These are phyloP conservation scores for Struthidea cinerea DNA, from an alignment of 2,113 vertebrate species.

Conservation along the genomic window DNA sequence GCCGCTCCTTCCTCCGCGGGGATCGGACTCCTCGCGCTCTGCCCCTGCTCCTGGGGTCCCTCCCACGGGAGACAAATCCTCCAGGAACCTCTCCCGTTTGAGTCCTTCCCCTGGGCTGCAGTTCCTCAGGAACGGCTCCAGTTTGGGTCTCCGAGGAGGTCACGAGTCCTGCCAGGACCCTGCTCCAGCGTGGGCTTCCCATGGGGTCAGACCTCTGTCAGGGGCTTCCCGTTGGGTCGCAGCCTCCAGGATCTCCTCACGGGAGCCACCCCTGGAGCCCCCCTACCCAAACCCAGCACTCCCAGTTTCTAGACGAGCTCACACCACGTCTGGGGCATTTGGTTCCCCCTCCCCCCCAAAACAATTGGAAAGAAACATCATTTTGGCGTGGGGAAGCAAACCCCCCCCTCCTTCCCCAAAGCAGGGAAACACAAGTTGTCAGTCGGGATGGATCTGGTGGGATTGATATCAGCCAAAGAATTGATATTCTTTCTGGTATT, in stretches of 20 bases:
- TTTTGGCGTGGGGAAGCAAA: not conserved
- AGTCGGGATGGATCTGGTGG: slow-evolving; percentile 30
- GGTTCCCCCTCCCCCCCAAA: not conserved
- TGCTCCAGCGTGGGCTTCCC: not conserved
- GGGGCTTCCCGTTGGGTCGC: not conserved
- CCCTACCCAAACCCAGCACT: not conserved
- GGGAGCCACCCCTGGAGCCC: not conserved
- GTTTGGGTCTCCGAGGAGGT: no score
- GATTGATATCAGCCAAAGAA: slow-evolving; percentile 43
- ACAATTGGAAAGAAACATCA: accelerated
- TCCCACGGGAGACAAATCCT: not conserved
- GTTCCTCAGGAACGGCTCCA: not conserved
- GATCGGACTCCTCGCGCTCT: not conserved
- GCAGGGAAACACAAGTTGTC: not conserved
- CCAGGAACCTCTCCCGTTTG: not conserved
- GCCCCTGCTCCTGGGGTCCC: not conserved
- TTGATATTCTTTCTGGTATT: slow-evolving; percentile 51
- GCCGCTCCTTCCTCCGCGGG: not conserved
- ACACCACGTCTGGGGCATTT: accelerated
- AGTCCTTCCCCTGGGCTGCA: not conserved
- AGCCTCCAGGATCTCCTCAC: not conserved
- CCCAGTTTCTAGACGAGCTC: not conserved
- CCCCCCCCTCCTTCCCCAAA: not conserved
- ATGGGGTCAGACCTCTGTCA: not conserved
- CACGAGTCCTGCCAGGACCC: not conserved